Percentiles rank a stretch among this genome's conserved stretches.
phyloP scores from a whole-genome alignment of 53 echinoderm and acorn worm genomes.

The Apostichopus leukothele region DNA sequence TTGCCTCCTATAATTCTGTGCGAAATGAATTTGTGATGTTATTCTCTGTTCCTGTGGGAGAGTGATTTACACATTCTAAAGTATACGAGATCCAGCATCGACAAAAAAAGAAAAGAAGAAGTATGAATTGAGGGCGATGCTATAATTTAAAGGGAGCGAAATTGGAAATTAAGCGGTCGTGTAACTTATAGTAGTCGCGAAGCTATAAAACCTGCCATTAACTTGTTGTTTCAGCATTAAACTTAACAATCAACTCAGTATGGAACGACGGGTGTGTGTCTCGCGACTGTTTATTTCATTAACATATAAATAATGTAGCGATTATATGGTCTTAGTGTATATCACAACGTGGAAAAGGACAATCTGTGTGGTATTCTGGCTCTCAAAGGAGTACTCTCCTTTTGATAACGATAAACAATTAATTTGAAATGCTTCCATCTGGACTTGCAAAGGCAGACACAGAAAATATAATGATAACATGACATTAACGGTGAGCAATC shows the following conservation, averaged over 20 bases:
- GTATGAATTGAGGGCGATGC: not conserved
- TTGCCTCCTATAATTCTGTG: no score
- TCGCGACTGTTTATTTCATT: slow-evolving; percentile 41
- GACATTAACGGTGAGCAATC: no score
- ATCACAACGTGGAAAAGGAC: no score
- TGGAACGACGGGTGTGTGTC: not conserved
- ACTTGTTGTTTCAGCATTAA: slow-evolving; percentile 18
- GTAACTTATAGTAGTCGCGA: not conserved
- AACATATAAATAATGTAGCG: slow-evolving; percentile 31
- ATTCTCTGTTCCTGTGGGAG: no score
- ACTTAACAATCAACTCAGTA: not conserved
- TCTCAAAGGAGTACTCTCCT: not conserved
- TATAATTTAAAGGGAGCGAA: not conserved
- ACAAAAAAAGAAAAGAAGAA: not conserved
- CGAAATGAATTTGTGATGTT: no score
- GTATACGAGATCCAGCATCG: no score
- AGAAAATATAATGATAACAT: no score
- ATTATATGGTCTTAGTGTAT: not conserved
- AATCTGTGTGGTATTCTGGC: not conserved
- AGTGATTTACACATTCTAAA: no score
- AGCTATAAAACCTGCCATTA: slow-evolving; percentile 30
- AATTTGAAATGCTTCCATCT: not conserved
- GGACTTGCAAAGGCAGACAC: no score
- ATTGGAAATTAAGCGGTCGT: not conserved
- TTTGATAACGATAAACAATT: slow-evolving; percentile 1